Evolutionary conservation across 64 coral and sea anemone species (phyloP), one percentile per base, ranked within the genome.

Genomic region (Platygyra sinensis): DNA sequence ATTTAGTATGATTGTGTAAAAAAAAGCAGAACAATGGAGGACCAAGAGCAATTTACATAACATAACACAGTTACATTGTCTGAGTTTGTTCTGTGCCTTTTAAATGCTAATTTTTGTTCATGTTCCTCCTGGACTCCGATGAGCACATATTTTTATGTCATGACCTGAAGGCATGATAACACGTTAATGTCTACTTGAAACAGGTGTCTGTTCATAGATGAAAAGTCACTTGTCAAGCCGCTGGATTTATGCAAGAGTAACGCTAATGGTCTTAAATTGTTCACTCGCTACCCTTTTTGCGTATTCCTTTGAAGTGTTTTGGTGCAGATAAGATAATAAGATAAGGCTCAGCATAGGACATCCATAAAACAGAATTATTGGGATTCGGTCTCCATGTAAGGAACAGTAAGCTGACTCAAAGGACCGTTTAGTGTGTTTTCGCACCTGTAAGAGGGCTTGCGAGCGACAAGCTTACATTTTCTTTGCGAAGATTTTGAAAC

Each of bases 51-150:
- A 57, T 57, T 57, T 57, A 57, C 54, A 57, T 57, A 11, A 24
- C 65, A 25, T 24, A 11, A 24, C 65, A 25, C 24, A 9, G 25
- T n/a, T 39, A 67, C 64, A 51, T 82, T 55, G 24, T 64, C 46
- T 50, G 19, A 69, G 33, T 12, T 51, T 71, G 20, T 31, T n/a
- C 11, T 39, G 4, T 15, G 2, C 31, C 12, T 69, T 71, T 72
- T 5, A 85, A 71, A 85, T 85, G 62, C n/a, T 71, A 71, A 85
- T 85, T 72, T 52, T 24, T 24, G 22, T 28, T 25, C 51, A 85
- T 27, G 11, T n/a, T 85, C 24, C 24, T 16, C 38, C 72, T 72
- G 27, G 36, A 30, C 62, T 17, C 20, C 4, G 16, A 30, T 9
- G 4, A 18, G 10, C 4, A 19, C 14, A 33, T 80, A 8, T 60